Base-by-base conservation (phyloP, 2,113 vertebrate species). In the Periophthalmus modestus region DNA sequence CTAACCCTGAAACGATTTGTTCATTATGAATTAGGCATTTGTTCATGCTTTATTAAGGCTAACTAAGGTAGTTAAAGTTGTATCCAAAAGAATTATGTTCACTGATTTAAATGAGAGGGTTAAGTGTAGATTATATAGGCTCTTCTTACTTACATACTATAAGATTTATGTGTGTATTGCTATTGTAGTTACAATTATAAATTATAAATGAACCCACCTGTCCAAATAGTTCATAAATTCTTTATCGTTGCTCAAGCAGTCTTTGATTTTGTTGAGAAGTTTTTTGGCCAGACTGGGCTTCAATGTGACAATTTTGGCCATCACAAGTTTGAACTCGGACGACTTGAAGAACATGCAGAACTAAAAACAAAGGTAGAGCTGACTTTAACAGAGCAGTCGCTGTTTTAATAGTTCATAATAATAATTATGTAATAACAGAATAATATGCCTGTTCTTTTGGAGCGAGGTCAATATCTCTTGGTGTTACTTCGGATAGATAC, bases 341-440 rank as follows among this genome's bases (percentile, higher is more conserved):
- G 80, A 83, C 19, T 3, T 6, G 74, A 83, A 89, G 18, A 73
- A 86, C 1, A 43, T 24, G 74, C 91, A 92, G 14, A 92, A 28
- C 93, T 94, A 55, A 16, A 73, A 68, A 74, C 7, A 75, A 1
- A 33, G 12, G 21, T 46, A 55, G 52, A 62, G 33, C 34, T 16
- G 18, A 63, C 16, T 2, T 16, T 63, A 15, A 63, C 33, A 36
- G 19, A 55, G 9, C 4, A 54, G n/a, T 10, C 34, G 23, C 14
- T 3, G 19, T 16, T 36, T 36, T 36, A 18, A 63, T 7, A 10
- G 2, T 18, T 63, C 34, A 36, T 63, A 10, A 34, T 63, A 10
- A 34, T 6, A 39, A 28, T 4, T 15, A 9, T 2, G 7, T 36
- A 39, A 63, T 19, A 63, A 63, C 61, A 62, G 24, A 19, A n/a